phyloP scores from a whole-genome alignment of 2,113 vertebrate species.

The Enhydra lutris region DNA sequence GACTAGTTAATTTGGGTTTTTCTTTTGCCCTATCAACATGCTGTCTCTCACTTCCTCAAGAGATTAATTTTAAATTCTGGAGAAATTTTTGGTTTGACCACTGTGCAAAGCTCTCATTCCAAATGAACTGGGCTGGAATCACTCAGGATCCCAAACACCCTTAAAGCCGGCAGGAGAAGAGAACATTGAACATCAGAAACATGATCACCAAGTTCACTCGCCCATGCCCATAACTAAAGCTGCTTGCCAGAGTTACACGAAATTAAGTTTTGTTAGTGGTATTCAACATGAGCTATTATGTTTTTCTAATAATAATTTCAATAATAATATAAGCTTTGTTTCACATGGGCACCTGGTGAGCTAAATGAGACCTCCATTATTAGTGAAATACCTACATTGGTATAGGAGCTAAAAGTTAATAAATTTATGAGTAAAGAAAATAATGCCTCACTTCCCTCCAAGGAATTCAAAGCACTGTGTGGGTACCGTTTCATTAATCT shows the following conservation, averaged over 20 bases:
- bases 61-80: slow-evolving; percentile 55
- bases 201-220: neutral
- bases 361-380: slow-evolving; percentile 73
- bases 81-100: slow-evolving; percentile 45
- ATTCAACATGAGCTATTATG: slow-evolving; percentile 65
- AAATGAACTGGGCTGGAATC: slow-evolving; percentile 28
- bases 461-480: slow-evolving; percentile 61
- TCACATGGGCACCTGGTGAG: slow-evolving; percentile 67
- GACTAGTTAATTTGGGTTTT: slow-evolving; percentile 44
- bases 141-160: neutral
- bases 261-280: slow-evolving; percentile 63
- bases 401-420: slow-evolving; percentile 69
- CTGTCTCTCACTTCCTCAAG: neutral
- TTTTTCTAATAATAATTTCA: slow-evolving; percentile 72
- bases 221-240: slow-evolving; percentile 26
- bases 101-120: slow-evolving; percentile 15
- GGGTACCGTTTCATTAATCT: slow-evolving; percentile 65
- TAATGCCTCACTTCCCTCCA: slow-evolving; percentile 63
- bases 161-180: neutral
- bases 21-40: slow-evolving; percentile 2
- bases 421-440: slow-evolving; percentile 72
- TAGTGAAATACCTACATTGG: slow-evolving; percentile 69
- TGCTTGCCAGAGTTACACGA: slow-evolving; percentile 38
- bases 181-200: slow-evolving; percentile 38
- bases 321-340: slow-evolving; percentile 75